Evolutionary conservation across 2,888 invertebrate genomes (phyloP).

Genomic region (Trachelus tabidus): DNA sequence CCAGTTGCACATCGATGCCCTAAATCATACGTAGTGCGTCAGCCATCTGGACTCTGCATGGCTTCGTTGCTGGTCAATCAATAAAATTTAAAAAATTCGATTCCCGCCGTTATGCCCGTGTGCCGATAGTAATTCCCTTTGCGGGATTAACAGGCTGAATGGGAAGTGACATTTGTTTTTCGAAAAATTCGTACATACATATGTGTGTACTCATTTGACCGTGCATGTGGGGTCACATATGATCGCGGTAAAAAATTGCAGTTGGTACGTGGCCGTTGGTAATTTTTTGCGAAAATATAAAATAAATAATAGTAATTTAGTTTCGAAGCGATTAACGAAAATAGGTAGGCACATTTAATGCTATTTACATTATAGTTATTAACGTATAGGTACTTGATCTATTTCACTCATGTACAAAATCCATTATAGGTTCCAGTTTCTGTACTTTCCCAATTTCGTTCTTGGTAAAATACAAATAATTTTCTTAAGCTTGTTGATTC

Average conservation of each 20-base stretch:
- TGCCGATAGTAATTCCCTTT: not conserved
- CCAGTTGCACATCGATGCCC: slow-evolving; percentile 22
- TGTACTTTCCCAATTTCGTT: not conserved
- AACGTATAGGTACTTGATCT: not conserved
- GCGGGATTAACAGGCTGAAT: not conserved
- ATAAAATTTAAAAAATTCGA: not conserved
- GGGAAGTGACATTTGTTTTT: not conserved
- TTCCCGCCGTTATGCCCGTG: not conserved
- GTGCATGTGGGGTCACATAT: not conserved
- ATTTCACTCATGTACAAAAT: not conserved
- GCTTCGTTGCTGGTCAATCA: not conserved
- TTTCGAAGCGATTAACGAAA: not conserved
- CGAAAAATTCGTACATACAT: not conserved
- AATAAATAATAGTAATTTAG: not conserved
- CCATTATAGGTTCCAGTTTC: not conserved
- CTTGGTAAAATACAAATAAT: not conserved
- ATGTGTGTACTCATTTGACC: not conserved
- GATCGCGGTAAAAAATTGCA: not conserved
- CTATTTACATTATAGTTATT: not conserved
- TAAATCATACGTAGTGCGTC: not conserved
- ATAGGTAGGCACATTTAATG: not conserved
- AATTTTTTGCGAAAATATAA: not conserved
- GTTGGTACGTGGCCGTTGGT: not conserved
- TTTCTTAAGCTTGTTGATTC: not conserved
- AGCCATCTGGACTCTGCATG: not conserved